Evolutionary conservation across 2,888 invertebrate species (phyloP).

Genomic region (Phrixothrix hirtus): DNA sequence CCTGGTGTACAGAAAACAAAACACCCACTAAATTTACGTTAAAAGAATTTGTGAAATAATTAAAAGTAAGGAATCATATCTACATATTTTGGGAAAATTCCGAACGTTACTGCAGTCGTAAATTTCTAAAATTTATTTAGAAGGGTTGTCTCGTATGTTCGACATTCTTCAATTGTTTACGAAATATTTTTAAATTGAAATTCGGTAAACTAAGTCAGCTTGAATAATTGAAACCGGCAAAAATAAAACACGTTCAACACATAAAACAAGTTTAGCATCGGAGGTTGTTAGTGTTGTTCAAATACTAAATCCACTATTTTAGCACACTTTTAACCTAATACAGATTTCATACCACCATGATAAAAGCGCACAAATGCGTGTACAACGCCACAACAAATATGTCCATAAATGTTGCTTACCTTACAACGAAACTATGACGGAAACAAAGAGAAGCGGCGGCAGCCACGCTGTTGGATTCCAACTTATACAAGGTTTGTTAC

Average conservation of each 20-base stretch:
- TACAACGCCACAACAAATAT: not conserved
- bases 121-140: too few species aligned
- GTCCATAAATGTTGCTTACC: slow-evolving; percentile 47
- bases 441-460: slow-evolving; percentile 57
- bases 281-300: slow-evolving; percentile 20
- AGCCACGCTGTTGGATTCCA: slow-evolving; percentile 57
- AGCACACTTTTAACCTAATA: not conserved
- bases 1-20: not conserved
- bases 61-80: too few species aligned
- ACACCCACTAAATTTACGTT: too few species aligned
- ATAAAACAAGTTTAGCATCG: slow-evolving; percentile 36
- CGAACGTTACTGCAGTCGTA: too few species aligned
- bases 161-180: too few species aligned
- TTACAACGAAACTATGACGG: slow-evolving; percentile 52
- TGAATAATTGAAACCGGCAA: slow-evolving; percentile 40
- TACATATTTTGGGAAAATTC: too few species aligned
- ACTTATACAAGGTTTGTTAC: slow-evolving; percentile 49
- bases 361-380: not conserved
- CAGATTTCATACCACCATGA: not conserved
- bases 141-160: too few species aligned
- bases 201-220: not conserved
- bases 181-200: not conserved
- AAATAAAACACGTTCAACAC: slow-evolving; percentile 48
- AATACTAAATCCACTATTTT: not conserved
- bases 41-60: too few species aligned